Conservation (phyloP, 2,888 invertebrate species). For the Therioaphis trifolii region DNA sequence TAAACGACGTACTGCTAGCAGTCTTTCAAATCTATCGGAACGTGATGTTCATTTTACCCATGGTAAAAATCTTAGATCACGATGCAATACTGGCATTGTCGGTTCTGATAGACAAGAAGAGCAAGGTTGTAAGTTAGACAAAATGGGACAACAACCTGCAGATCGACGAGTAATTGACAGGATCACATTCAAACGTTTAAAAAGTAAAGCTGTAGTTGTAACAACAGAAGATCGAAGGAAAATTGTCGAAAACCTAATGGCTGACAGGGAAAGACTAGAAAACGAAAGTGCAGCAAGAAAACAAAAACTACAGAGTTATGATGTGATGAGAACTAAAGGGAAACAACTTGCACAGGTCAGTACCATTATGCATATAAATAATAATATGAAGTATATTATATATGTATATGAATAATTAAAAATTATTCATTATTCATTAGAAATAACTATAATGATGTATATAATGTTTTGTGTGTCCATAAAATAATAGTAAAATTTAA, state of each 20-base stretch:
- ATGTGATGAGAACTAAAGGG: constrained; percentile 63
- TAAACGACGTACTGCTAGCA: not conserved
- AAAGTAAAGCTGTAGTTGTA: constrained; percentile 64
- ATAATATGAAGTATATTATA: not conserved
- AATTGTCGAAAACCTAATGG: constrained; percentile 70
- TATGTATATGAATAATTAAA: too few species aligned
- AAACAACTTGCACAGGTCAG: constrained; percentile 64
- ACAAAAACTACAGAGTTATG: constrained; percentile 70
- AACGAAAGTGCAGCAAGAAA: constrained; percentile 74
- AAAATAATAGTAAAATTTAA: too few species aligned
- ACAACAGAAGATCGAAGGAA: constrained; percentile 70
- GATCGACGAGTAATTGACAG: constrained; percentile 45
- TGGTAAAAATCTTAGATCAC: not conserved
- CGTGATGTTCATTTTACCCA: not conserved
- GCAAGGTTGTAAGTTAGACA: not conserved
- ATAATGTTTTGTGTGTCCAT: too few species aligned
- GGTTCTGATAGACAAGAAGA: not conserved
- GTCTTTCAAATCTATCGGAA: constrained; percentile 10
- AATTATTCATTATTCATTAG: too few species aligned
- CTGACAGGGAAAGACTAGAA: constrained; percentile 70
- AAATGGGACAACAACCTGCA: not conserved
- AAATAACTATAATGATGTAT: too few species aligned
- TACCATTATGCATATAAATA: not conserved
- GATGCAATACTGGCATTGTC: not conserved
- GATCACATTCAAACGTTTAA: constrained; percentile 27